Evolutionary conservation across 2,797 vertebrate genomes (phyloP), one percentile per base, ranked within the genome.

Genomic region (Nothura maculosa): DNA sequence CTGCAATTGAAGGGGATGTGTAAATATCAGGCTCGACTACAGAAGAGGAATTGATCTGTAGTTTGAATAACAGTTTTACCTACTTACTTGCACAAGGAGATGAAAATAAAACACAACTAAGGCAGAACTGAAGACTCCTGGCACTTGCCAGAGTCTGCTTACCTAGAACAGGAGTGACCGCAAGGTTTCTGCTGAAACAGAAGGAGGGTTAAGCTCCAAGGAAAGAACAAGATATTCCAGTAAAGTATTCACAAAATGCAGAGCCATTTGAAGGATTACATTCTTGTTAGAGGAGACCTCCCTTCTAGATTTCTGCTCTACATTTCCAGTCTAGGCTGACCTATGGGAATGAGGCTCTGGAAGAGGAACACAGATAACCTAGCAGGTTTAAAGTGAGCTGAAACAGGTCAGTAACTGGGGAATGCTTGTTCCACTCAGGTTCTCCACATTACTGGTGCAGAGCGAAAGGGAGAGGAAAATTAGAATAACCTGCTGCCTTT

Each of bases 381-480:
- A 47, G 34, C 32, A 80, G 76, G 19, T 28, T 88, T 48, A 91
- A 75, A 85, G 43, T 24, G 38, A n/a, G 27, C 0, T 42, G 34
- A 50, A 85, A 79, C 32, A 78, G 87, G 55, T 27, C 30, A 70
- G 81, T 73, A 57, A 14, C 48, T 30, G 20, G 42, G 32, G 24
- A 55, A 70, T 68, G 18, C 38, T 61, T 43, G 19, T 50, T 75
- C 68, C 43, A 72, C 47, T 87, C 64, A 30, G 13, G 10, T 75
- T 81, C 89, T 72, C 74, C 66, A 25, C 54, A 48, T 80, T 62
- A 76, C 36, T 25, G 4, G 42, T 58, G 68, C 36, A 50, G 62
- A 91, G 63, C 50, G 38, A 87, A 91, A 92, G 3, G 13, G 72
- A 91, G 62, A 85, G 45, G 54, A 64, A 86, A 93, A 52, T 38